phyloP scores from a whole-genome alignment of 2,797 vertebrate genomes.

The Ctenopoma kingsleyae region DNA sequence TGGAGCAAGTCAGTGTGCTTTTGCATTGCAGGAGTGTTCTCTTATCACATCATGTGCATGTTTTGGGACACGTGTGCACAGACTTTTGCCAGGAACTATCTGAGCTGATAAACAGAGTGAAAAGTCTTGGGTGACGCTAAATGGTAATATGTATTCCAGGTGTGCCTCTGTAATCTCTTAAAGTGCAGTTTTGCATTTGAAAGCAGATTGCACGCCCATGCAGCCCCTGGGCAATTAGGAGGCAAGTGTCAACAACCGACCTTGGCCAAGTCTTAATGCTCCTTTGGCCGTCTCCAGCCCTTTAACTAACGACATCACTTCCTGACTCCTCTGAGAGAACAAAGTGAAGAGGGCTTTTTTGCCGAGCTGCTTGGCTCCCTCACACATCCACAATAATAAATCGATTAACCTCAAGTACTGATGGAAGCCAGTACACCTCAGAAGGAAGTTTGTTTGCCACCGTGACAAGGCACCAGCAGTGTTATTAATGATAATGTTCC shows the following conservation, averaged over 20 bases:
- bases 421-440: slow-evolving; percentile 30
- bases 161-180: slow-evolving; percentile 76
- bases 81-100: slow-evolving; percentile 31
- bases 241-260: slow-evolving; percentile 72
- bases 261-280: slow-evolving; percentile 76
- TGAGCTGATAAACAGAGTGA: slow-evolving; percentile 50
- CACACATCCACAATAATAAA: slow-evolving; percentile 38
- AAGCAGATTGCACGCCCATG: slow-evolving; percentile 68
- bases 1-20: slow-evolving; percentile 22
- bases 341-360: slow-evolving; percentile 14
- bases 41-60: slow-evolving; percentile 12
- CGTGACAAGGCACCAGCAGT: slow-evolving; percentile 16
- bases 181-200: slow-evolving; percentile 80
- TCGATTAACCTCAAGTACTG: slow-evolving; percentile 46
- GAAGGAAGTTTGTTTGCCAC: slow-evolving; percentile 25
- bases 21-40: slow-evolving; percentile 31
- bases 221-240: slow-evolving; percentile 70
- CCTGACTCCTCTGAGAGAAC: slow-evolving; percentile 32
- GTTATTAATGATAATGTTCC: slow-evolving; percentile 27
- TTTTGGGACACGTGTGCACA: slow-evolving; percentile 2
- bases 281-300: slow-evolving; percentile 58
- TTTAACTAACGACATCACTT: slow-evolving; percentile 63
- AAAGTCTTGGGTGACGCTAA: slow-evolving; percentile 61
- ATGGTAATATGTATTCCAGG: slow-evolving; percentile 74
- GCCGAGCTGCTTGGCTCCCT: slow-evolving; percentile 23